phyloP scores from a whole-genome alignment of 1,140 invertebrate genomes.

The Trichogramma pretiosum region DNA sequence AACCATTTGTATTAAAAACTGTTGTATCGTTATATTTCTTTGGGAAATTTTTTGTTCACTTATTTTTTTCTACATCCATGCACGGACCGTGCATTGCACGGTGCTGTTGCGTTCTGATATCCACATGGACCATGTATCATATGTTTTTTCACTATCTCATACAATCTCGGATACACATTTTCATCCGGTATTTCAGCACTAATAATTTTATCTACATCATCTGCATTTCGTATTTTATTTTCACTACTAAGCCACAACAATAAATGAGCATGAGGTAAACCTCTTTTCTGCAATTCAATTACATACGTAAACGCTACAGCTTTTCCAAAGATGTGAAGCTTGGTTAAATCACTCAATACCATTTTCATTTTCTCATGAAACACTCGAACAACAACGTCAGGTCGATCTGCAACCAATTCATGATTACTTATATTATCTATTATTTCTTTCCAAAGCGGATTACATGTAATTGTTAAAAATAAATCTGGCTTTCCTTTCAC shows the following conservation, averaged over 20 bases:
- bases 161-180: neutral
- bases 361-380: neutral
- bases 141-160: conserved; percentile 1
- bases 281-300: neutral
- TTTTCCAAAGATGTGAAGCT: conserved; percentile 1
- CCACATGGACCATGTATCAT: conserved; percentile 14
- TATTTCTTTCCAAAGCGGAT: conserved; percentile 18
- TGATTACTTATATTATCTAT: conserved; percentile 22
- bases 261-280: neutral
- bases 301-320: neutral
- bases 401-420: conserved; percentile 21
- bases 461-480: conserved; percentile 11
- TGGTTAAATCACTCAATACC: neutral
- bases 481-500: conserved; percentile 8
- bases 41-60: conserved; percentile 13
- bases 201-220: conserved; percentile 8
- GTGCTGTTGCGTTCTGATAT: conserved; percentile 10
- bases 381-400: conserved; percentile 13
- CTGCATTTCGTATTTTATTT: neutral
- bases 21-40: conserved; percentile 2
- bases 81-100: conserved; percentile 16
- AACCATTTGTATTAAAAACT: neutral
- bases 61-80: conserved; percentile 8
- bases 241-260: neutral
- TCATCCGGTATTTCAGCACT: conserved; percentile 15